These are phyloP conservation scores for Galaxias olidus DNA, from an alignment of 2,797 vertebrate species.

Conservation along the genomic window DNA sequence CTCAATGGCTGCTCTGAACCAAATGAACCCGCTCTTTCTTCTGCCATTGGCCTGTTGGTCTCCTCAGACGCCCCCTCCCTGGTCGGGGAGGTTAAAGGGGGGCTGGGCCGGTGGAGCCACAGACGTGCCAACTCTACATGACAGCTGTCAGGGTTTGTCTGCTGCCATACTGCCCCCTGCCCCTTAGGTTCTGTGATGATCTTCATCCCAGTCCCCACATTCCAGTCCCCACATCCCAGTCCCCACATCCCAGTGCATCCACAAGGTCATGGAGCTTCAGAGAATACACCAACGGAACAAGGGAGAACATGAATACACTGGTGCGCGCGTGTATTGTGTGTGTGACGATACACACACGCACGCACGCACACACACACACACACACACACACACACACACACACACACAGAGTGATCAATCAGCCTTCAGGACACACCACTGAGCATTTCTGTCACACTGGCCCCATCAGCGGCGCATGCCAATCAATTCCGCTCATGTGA, in stretches of 20 bases:
- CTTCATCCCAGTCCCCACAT: no score
- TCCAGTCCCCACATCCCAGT: no score
- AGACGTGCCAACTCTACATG: constrained; percentile 61
- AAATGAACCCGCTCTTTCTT: constrained; percentile 7
- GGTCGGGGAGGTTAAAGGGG: constrained; percentile 35
- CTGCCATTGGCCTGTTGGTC: constrained; percentile 23
- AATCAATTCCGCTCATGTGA: constrained; percentile 46
- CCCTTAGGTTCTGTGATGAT: background rate
- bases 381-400: background rate
- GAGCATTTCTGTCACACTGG: constrained; percentile 32
- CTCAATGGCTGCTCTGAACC: no score
- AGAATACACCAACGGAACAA: constrained; percentile 8
- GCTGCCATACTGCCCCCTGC: constrained; percentile 38
- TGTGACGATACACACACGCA: no score
- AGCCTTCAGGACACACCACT: constrained; percentile 16
- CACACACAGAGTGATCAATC: background rate
- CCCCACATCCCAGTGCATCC: constrained; percentile 29
- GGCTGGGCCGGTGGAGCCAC: constrained; percentile 51
- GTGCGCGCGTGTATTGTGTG: no score
- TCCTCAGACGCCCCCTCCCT: constrained; percentile 50
- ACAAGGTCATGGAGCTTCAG: constrained; percentile 50
- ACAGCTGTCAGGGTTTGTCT: constrained; percentile 56
- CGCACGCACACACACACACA: no score
- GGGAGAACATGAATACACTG: no score
- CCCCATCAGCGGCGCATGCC: constrained; percentile 19